Conservation (phyloP, 2,797 vertebrate species). For the Parauchenoglanis ngamensis region DNA sequence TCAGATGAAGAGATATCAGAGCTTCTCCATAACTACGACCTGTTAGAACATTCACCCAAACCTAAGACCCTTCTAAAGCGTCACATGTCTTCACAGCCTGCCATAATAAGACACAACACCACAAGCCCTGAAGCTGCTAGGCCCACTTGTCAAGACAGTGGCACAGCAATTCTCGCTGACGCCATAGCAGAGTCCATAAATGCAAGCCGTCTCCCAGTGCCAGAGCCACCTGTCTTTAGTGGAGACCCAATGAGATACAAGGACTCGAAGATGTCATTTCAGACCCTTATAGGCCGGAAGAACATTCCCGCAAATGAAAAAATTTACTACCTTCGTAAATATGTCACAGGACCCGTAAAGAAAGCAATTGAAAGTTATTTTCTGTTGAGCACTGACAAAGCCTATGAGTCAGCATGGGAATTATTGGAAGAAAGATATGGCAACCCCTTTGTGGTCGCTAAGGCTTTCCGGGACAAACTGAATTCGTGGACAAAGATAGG, state of each 20-base stretch:
- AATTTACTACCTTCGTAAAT: slow-evolving; percentile 37
- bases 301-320: slow-evolving; percentile 48
- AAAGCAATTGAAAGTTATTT: slow-evolving; percentile 46
- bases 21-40: slow-evolving; percentile 10
- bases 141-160: too few relatives aligned
- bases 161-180: neutral
- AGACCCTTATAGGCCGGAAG: slow-evolving; percentile 47
- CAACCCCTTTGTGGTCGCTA: slow-evolving; percentile 4
- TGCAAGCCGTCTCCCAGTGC: slow-evolving; percentile 38
- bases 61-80: too few relatives aligned
- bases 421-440: slow-evolving; percentile 15
- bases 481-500: neutral
- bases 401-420: neutral
- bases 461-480: slow-evolving; percentile 7
- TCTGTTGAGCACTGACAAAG: slow-evolving; percentile 38
- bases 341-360: slow-evolving; percentile 42
- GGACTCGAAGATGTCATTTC: slow-evolving; percentile 51
- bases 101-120: too few relatives aligned
- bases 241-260: slow-evolving; percentile 44
- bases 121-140: too few relatives aligned
- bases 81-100: too few relatives aligned
- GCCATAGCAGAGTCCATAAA: slow-evolving; percentile 46
- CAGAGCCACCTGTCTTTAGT: slow-evolving; percentile 43
- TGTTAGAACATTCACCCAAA: too few relatives aligned
- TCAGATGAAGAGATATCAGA: slow-evolving; percentile 51